phyloP scores from a whole-genome alignment of 2,797 vertebrate species.

The Amblyraja radiata region DNA sequence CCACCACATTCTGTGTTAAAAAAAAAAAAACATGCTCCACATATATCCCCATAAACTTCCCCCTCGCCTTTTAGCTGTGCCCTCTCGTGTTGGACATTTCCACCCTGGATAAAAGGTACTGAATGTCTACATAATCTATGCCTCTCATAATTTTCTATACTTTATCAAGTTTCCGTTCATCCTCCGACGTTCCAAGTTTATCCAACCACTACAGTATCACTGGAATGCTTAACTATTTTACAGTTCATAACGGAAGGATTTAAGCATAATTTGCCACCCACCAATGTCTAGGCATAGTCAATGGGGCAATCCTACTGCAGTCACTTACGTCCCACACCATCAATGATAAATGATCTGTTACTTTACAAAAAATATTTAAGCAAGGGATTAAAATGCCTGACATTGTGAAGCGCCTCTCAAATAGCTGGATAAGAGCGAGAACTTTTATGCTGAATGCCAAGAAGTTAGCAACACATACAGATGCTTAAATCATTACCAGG shows the following conservation, averaged over 20 bases:
- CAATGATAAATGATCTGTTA: slow-evolving; percentile 3
- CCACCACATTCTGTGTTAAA: no score
- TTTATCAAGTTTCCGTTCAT: no score
- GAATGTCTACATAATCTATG: no score
- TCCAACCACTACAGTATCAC: background rate
- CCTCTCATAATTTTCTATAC: no score
- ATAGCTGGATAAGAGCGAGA: background rate
- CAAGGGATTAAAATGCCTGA: background rate
- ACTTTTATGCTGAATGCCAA: background rate
- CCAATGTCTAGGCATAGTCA: background rate
- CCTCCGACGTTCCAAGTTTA: no score
- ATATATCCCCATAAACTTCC: no score
- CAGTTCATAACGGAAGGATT: background rate
- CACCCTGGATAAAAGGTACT: no score
- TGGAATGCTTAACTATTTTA: background rate
- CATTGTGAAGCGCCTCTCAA: slow-evolving; percentile 6
- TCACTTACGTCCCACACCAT: background rate
- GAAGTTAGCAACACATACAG: slow-evolving; percentile 12
- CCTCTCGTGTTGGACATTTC: no score
- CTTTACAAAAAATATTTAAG: background rate
- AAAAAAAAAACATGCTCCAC: no score
- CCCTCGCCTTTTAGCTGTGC: no score
- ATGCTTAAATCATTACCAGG: slow-evolving; percentile 10
- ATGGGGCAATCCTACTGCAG: background rate
- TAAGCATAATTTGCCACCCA: background rate